Evolutionary conservation across 2,113 vertebrate species (phyloP), one percentile per base, ranked within the genome.

Genomic region (Larimichthys crocea): DNA sequence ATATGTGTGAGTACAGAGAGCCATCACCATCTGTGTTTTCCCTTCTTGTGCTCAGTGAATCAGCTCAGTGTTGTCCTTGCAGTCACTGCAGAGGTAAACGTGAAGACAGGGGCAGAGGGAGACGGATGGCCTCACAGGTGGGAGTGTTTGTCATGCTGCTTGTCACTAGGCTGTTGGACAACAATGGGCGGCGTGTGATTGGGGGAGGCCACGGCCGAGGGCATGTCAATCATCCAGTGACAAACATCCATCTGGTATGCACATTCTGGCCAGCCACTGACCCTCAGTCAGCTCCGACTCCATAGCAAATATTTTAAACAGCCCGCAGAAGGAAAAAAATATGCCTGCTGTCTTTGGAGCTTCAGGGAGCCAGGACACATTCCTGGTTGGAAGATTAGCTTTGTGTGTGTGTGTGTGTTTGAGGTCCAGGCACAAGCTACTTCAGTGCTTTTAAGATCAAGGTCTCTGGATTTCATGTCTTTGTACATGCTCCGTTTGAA

Each of bases 81-180:
- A 40, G 46, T 53, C 11, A 0, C 75, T 5, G 0, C 17, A 0
- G 72, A 77, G 55, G 66, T 53, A 71, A 66, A 62, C 40, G n/a
- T 50, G 62, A n/a, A 44, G 56, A 42, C 67, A 17, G 61, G 20
- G 50, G 20, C 24, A n/a, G 22, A 3, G 62, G 35, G 68, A 86
- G 85, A 89, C 49, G 20, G 69, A 93, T 87, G 83, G 87, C 69
- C 84, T 77, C 92, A 91, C 91, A 94, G 91, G 91, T 94, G 92
- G 86, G 83, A 82, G 79, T 76, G 84, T 89, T 84, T 88, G 86
- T 91, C 92, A 89, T 56, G 44, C 79, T 66, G 84, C 83, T 79
- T 89, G 87, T 92, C 89, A 91, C 84, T 76, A 74, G 48, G 77
- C 82, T 82, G 74, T 66, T 70, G 78, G 75, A 60, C 87, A 88